Percentiles rank a stretch among this genome's conserved stretches.
These are phyloP conservation scores for Indri indri DNA, from an alignment of 2,113 vertebrate genomes.

Conservation along the genomic window DNA sequence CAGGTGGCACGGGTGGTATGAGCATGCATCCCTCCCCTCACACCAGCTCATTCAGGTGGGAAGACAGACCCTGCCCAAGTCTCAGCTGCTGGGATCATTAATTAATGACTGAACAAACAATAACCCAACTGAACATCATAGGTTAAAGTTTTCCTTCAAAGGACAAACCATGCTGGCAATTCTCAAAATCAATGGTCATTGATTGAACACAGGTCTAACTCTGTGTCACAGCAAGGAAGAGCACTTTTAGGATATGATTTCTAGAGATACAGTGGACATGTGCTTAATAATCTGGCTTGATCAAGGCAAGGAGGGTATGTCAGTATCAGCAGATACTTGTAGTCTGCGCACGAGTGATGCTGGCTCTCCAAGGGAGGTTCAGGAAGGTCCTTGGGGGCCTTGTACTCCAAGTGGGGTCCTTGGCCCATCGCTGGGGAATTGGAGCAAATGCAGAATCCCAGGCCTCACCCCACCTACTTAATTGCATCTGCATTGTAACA, in stretches of 20 bases:
- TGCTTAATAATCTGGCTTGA: background rate
- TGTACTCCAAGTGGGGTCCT: background rate
- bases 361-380: background rate
- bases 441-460: background rate
- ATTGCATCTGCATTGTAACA: background rate
- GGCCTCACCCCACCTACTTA: background rate
- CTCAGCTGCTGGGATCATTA: background rate
- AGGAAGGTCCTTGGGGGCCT: background rate
- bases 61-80: background rate
- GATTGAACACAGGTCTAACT: background rate
- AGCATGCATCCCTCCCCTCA: too few relatives aligned
- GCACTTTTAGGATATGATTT: background rate
- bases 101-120: background rate
- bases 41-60: background rate
- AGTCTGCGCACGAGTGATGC: background rate
- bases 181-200: background rate
- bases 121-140: background rate
- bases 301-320: background rate
- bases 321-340: background rate
- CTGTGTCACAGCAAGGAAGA: background rate
- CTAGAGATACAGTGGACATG: background rate
- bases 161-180: background rate
- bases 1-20: accelerated
- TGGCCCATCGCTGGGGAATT: background rate
- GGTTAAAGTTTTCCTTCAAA: background rate